Percentiles rank a stretch among this genome's conserved stretches.
These are phyloP conservation scores for Nomada ruficornis DNA, from an alignment of 2,888 invertebrate species.

Conservation along the genomic window DNA sequence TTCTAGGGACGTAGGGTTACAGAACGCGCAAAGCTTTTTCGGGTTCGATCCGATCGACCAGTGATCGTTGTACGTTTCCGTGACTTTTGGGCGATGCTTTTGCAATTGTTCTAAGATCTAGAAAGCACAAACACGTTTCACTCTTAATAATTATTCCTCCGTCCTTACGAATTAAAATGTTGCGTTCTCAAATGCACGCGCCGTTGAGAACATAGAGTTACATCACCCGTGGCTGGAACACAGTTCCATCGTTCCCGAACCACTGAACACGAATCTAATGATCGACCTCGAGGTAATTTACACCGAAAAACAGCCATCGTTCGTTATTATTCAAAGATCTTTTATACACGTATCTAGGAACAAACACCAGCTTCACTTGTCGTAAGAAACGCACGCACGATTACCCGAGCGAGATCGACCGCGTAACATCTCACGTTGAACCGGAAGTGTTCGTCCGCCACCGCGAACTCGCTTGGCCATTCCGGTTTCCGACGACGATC, in stretches of 20 bases:
- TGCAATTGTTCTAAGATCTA: background rate
- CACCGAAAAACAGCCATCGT: background rate
- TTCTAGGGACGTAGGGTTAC: too few relatives aligned
- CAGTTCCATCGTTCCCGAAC: background rate
- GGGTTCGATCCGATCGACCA: background rate
- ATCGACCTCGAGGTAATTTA: background rate
- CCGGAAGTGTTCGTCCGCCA: background rate
- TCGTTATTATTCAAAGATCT: background rate
- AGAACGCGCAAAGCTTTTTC: too few relatives aligned
- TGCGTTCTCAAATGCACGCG: too few relatives aligned
- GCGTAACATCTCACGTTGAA: background rate
- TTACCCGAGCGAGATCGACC: background rate
- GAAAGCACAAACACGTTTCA: background rate
- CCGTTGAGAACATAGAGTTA: background rate
- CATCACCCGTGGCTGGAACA: background rate
- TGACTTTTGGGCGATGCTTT: background rate
- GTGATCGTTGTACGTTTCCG: conserved; percentile 5
- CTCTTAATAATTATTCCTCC: background rate
- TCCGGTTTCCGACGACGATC: conserved; percentile 48
- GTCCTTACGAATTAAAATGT: too few relatives aligned
- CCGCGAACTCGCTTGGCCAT: background rate
- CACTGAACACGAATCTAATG: conserved; percentile 3
- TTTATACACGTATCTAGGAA: conserved; percentile 6
- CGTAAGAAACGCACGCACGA: conserved; percentile 20
- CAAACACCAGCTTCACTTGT: background rate